Percentiles rank a stretch among this genome's conserved stretches.
Conservation (phyloP, 2,888 invertebrate genomes). For the Dasysyrphus albostriatus region DNA sequence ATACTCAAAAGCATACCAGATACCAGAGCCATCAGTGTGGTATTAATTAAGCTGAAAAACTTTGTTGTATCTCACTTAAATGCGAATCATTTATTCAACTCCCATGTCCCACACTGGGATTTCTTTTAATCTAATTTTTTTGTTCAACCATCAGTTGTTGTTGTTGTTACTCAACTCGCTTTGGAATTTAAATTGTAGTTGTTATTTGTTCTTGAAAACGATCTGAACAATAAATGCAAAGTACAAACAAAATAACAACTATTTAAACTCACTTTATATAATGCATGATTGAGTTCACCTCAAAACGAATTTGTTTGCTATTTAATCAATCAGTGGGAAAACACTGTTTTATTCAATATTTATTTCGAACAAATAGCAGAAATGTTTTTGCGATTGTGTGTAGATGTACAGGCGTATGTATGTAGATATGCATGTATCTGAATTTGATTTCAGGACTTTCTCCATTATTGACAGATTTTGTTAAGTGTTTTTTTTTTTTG, state of each 20-base stretch:
- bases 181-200: background rate
- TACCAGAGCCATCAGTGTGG: background rate
- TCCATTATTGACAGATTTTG: slow-evolving; percentile 30
- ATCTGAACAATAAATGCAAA: slow-evolving; percentile 5
- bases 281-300: slow-evolving; percentile 18
- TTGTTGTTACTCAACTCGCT: background rate
- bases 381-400: slow-evolving; percentile 15
- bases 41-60: slow-evolving; percentile 10
- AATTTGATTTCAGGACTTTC: slow-evolving; percentile 38
- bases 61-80: slow-evolving; percentile 1
- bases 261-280: background rate
- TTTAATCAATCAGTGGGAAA: slow-evolving; percentile 52
- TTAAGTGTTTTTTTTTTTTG: background rate
- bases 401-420: background rate
- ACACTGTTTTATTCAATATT: slow-evolving; percentile 53
- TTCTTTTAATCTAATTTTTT: background rate
- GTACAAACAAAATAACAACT: background rate
- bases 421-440: background rate
- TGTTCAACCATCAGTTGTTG: background rate
- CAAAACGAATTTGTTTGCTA: slow-evolving; percentile 43
- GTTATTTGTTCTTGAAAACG: slow-evolving; percentile 17
- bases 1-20: background rate
- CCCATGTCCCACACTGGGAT: background rate
- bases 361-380: slow-evolving; percentile 10
- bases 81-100: background rate